Evolutionary conservation across 2,888 invertebrate species (phyloP), one percentile per base, ranked within the genome.

Genomic region (Oscheius myriophilus): DNA sequence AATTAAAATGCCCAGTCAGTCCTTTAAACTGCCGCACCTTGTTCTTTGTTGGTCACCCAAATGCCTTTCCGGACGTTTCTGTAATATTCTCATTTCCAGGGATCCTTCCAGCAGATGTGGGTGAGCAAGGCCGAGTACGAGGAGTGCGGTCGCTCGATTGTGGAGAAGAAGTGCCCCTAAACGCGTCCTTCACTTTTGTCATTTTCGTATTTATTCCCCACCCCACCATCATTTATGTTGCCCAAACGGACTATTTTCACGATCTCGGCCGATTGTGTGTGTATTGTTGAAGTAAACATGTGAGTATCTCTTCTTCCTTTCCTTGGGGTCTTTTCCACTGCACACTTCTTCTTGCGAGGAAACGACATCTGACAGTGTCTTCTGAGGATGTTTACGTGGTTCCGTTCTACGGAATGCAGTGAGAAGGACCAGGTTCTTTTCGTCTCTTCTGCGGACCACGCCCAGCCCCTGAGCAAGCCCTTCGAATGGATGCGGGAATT

Each of bases 101-200:
- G 98, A 9, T 95, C 96, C 23, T 98, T 99, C 90, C 98, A 98
- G 87, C 97, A 98, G 89, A 96, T 98, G 95, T 98, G 98, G 98
- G 95, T 99, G 82, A 96, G 96, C 0, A 95, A 95, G 82, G 96
- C 96, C 87, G 98, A 99, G 88, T 98, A 97, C 87, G 96, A 98
- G 85, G 98, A 99, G 87, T 93, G 93, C 0, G 98, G 98, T 26
- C 96, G 96, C 87, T 91, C 92, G 46, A 96, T 96, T 89, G 93
- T 99, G 52, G 98, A 98, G 86, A 90, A 96, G 86, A 98, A 98
- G 84, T 91, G 91, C 86, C 90, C 90, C 2, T 90, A 69, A 76
- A 61, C 33, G 2, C 16, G 18, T n/a, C 33, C 33, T 43, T 41
- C 43, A 6, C 4, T 12, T 43, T 43, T 43, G 16, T 23, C 45